Conservation (phyloP, 2,797 vertebrate species). For the Microhierax caerulescens region DNA sequence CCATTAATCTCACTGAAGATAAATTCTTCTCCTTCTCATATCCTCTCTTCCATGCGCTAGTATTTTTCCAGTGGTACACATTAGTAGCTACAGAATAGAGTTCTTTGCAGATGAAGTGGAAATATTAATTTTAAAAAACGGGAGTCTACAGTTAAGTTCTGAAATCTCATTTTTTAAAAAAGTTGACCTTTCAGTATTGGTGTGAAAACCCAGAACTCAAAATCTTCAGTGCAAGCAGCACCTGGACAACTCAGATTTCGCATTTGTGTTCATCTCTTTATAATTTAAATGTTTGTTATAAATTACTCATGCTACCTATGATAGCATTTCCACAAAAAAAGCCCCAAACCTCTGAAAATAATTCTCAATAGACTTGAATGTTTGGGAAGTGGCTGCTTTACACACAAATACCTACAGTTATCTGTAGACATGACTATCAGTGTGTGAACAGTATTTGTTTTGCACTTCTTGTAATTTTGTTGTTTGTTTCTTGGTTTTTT, state of each 20-base stretch:
- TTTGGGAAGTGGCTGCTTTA: neutral
- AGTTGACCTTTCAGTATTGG: neutral
- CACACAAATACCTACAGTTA: neutral
- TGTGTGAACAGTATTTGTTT: neutral
- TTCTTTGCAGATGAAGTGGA: neutral
- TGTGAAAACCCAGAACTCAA: neutral
- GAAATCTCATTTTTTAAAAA: fast-evolving
- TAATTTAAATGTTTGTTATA: neutral
- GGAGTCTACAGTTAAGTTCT: neutral
- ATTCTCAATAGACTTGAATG: neutral
- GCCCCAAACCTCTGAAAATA: neutral
- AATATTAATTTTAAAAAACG: neutral
- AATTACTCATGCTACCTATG: neutral
- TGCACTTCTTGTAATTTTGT: neutral
- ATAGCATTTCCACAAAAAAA: neutral
- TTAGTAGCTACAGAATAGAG: neutral
- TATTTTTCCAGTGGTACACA: neutral
- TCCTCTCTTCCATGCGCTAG: neutral
- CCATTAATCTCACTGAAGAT: constrained; percentile 1
- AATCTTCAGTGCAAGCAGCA: neutral
- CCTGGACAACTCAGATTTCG: neutral
- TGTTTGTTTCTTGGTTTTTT: neutral
- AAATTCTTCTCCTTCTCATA: neutral
- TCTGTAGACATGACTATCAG: neutral
- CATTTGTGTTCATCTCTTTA: neutral